Base-by-base conservation (phyloP, 2,797 vertebrate species). In the Pipistrellus kuhlii region DNA sequence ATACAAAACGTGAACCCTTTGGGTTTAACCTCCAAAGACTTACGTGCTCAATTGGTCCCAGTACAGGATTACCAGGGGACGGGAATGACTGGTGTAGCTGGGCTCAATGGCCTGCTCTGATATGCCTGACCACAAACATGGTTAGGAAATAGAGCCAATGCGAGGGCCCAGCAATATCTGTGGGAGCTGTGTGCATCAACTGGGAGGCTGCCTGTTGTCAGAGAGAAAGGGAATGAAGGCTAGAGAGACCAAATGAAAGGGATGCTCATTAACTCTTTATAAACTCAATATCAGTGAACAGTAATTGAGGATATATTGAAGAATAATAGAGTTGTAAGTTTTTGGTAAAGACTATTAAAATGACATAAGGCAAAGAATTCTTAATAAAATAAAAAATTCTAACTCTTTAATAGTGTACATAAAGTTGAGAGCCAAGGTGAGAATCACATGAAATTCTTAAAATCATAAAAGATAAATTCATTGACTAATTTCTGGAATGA, bases 391-490 rank as follows among this genome's bases (percentile, higher is more conserved):
- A 30, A n/a, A 51, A 41, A 46, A 41, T 57, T 68, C 6, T 21
- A 5, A 76, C 12, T 15, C 12, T 69, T 84, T 38, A 82, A 8
- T 64, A n/a, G 41, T 82, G 2, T 48, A 27, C 75, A 23, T 57
- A 30, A 78, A 73, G 23, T 68, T 71, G 57, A 89, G 41, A 46
- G 18, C 35, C 66, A 93, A 21, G 41, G 53, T 59, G 23, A 48
- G 21, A 86, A 44, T 21, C 46, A 20, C 27, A 23, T 85, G 62
- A 85, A 77, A 82, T 90, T 76, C 72, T 88, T 85, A 77, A 93
- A 95, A 89, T 95, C 8, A 10, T 86, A n/a, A 83, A 72, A 69
- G 48, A 68, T 53, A 91, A 91, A 87, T 35, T 53, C 3, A 59
- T 46, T 51, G 30, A 93, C 53, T 87, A 30, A 71, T 85, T 53